A percentile compares a stretch with the other conserved stretches of the same genome.
These are phyloP conservation scores for Scatophagus argus DNA, from an alignment of 2,113 vertebrate species.

Conservation along the genomic window DNA sequence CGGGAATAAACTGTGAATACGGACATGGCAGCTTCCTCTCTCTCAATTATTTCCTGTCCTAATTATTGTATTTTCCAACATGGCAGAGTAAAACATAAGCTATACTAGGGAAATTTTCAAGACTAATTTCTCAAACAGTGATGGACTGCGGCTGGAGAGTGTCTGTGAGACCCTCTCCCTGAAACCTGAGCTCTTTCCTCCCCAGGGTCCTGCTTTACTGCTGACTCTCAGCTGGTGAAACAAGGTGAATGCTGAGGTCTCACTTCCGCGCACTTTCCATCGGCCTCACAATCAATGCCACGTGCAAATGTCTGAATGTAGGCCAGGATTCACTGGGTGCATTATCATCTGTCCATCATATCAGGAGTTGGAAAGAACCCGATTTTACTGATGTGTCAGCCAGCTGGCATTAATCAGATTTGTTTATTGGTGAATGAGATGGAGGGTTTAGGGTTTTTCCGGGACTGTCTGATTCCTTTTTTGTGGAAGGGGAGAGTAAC, in stretches of 20 bases:
- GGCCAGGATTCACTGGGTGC: constrained; percentile 26
- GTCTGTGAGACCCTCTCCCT: constrained; percentile 29
- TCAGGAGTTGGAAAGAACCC: constrained; percentile 34
- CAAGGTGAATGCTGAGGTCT: constrained; percentile 70
- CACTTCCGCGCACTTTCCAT: constrained; percentile 56
- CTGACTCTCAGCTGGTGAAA: constrained; percentile 67
- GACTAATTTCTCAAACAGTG: constrained; percentile 17
- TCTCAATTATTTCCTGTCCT: background rate
- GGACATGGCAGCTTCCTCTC: constrained; percentile 28
- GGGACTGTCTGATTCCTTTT: constrained; percentile 15
- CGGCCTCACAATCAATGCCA: constrained; percentile 64
- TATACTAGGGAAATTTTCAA: constrained; percentile 7
- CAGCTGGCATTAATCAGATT: constrained; percentile 48
- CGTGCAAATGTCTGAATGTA: constrained; percentile 35
- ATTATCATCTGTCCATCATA: constrained; percentile 42
- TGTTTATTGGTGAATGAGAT: constrained; percentile 6
- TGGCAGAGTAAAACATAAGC: background rate
- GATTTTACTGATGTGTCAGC: constrained; percentile 31
- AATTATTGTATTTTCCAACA: constrained; percentile 27
- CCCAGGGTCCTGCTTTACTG: constrained; percentile 60
- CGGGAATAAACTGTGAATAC: constrained; percentile 24
- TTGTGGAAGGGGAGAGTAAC: background rate
- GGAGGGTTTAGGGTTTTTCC: constrained; percentile 17
- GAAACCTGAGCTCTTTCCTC: constrained; percentile 66
- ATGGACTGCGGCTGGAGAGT: constrained; percentile 39